Base-by-base conservation (phyloP, 2,888 invertebrate species). In the Eustalomyia histrio region DNA sequence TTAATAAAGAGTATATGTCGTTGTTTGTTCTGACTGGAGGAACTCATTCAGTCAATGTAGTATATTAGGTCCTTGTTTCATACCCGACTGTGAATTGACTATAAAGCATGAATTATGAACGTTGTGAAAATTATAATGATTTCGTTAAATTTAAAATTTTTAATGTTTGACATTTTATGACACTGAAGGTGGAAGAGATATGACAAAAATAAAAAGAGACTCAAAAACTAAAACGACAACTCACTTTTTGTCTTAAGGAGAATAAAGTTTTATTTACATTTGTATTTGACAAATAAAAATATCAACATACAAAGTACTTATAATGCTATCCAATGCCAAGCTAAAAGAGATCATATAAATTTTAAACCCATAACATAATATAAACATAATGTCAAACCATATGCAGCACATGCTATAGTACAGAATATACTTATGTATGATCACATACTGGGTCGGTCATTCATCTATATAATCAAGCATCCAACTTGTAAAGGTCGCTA, bases 71-170 rank as follows among this genome's bases (percentile, higher is more conserved):
- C 16, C 14, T 33, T 35, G 29, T 18, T 52, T 52, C 17, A 65
- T 67, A 55, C 58, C 7, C 63, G 65, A 29, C 55, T 50, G 55
- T 39, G 57, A 64, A 67, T 74, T 80, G 82, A 65, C 78, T 39
- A 81, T 84, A 76, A 68, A 60, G 67, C 83, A 80, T 86, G 85
- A 87, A 85, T 87, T 87, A 88, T 88, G 86, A 85, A 79, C 83
- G 83, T 84, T 84, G 84, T 84, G 82, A 85, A 83, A 85, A 85
- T 86, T 86, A 87, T 88, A 86, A 88, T 86, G 86, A 83, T 85
- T 80, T 78, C 78, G 76, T 76, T 79, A 81, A 81, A 81, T 78
- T 81, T 81, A 75, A 78, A 75, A 78, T 81, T 78, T 78, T 81
- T 78, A 78, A 78, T 69, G 81, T 74, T 78, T 81, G 81, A 81